These are phyloP conservation scores for Syngnathus acus DNA, from an alignment of 2,797 vertebrate genomes.

Conservation along the genomic window DNA sequence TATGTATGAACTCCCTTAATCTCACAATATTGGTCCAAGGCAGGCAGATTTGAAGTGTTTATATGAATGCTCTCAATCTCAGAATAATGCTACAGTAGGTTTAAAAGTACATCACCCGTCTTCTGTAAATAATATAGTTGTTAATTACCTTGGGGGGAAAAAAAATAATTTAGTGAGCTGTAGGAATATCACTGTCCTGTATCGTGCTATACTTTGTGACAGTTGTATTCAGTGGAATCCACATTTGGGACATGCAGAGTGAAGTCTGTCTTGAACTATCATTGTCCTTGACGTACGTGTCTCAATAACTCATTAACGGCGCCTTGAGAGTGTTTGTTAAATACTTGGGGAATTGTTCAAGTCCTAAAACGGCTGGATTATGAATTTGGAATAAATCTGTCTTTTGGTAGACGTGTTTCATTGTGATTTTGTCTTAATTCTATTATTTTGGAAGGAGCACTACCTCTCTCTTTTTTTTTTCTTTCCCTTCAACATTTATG, in stretches of 20 bases:
- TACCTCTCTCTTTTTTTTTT: not conserved
- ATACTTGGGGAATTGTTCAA: conserved; percentile 64
- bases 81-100: conserved; percentile 40
- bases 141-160: conserved; percentile 38
- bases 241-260: conserved; percentile 48
- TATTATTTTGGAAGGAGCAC: conserved; percentile 12
- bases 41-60: not conserved
- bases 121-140: conserved; percentile 72
- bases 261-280: conserved; percentile 65
- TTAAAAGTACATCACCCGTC: conserved; percentile 53
- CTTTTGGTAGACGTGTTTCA: conserved; percentile 82
- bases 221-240: conserved; percentile 65
- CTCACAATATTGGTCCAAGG: no score
- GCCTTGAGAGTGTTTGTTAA: conserved; percentile 77
- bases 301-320: conserved; percentile 28
- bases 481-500: conserved; percentile 1
- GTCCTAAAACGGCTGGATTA: conserved; percentile 81
- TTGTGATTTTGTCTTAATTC: conserved; percentile 53
- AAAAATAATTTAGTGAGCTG: conserved; percentile 43
- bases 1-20: no score
- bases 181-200: conserved; percentile 63
- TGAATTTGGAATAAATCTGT: conserved; percentile 96
- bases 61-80: conserved; percentile 24
- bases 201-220: conserved; percentile 81
- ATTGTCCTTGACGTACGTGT: conserved; percentile 81